Base-by-base conservation (phyloP, 1,140 invertebrate genomes). In the Ceratina calcarata region DNA sequence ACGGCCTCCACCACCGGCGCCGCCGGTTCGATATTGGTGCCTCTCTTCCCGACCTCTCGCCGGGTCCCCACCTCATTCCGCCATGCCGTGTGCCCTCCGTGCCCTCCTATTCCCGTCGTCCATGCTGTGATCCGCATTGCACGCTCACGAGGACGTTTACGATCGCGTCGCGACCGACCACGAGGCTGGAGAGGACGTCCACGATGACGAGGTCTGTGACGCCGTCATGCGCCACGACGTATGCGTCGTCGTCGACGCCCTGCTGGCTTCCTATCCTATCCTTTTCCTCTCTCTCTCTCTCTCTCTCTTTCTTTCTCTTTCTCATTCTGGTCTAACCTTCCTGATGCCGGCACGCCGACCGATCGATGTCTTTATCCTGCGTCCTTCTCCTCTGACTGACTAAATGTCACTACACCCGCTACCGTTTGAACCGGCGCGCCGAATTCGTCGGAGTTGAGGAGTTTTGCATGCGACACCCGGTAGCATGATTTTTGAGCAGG, bases 21-120 rank as follows among this genome's bases (percentile, higher is more conserved):
- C 84, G 93, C 91, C 92, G 91, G 93, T 92, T 94, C 93, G 92
- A 93, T 94, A 94, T 93, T 93, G 90, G 87, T 84, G 81, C 82
- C 87, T 91, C 93, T 92, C 76, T 72, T 61, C 67, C 60, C 76
- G 76, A 78, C 76, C 69, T 78, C 80, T 77, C 78, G 78, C 83
- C 68, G 82, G 80, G 86, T 78, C 70, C 75, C 76, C 74, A 79
- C 78, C 75, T 87, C 83, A 69, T 68, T 77, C 67, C 72, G 27
- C 81, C 81, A 79, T 74, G 53, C 70, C 61, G 51, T 79, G 70
- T 79, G 71, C 77, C 69, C 77, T 57, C 70, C 70, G 61, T 66
- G 53, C 62, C 71, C 78, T 51, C 62, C 78, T 66, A 22, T 74
- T 8, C 78, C 78, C 70, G 70, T 16, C 1, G 10, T 64, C 77